Conservation (phyloP, 2,888 invertebrate genomes). For the Craniophora ligustri region DNA sequence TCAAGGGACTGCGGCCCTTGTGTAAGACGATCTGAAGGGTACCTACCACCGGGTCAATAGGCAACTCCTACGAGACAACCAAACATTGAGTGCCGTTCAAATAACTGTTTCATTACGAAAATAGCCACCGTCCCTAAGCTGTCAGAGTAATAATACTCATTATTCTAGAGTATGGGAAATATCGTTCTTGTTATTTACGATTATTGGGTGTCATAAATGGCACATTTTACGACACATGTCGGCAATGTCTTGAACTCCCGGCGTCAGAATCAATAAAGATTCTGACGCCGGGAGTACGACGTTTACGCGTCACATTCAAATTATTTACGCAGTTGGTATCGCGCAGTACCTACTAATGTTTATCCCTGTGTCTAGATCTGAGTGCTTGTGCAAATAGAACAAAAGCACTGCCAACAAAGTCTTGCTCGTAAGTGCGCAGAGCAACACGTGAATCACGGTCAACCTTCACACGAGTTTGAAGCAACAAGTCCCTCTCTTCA, state of each 20-base stretch:
- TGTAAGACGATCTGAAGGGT: slow-evolving; percentile 48
- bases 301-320: slow-evolving; percentile 32
- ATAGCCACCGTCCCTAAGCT: slow-evolving; percentile 9
- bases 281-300: slow-evolving; percentile 44
- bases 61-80: slow-evolving; percentile 40
- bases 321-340: slow-evolving; percentile 27
- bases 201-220: slow-evolving; percentile 66
- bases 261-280: too few species aligned
- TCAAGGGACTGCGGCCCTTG: slow-evolving; percentile 42
- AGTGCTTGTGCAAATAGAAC: slow-evolving; percentile 59
- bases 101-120: slow-evolving; percentile 39
- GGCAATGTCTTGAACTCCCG: slow-evolving; percentile 59
- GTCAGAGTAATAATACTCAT: slow-evolving; percentile 48
- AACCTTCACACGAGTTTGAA: slow-evolving; percentile 54
- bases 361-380: slow-evolving; percentile 14
- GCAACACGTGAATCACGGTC: slow-evolving; percentile 68
- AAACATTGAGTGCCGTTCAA: slow-evolving; percentile 47
- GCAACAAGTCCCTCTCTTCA: slow-evolving; percentile 79
- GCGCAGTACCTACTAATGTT: slow-evolving; percentile 28
- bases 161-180: slow-evolving; percentile 57
- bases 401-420: slow-evolving; percentile 66
- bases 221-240: slow-evolving; percentile 60
- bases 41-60: slow-evolving; percentile 38
- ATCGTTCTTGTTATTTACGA: slow-evolving; percentile 64
- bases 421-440: slow-evolving; percentile 55